phyloP scores from a whole-genome alignment of 92 coral and sea anemone species.

The Palythoa caribaeorum region DNA sequence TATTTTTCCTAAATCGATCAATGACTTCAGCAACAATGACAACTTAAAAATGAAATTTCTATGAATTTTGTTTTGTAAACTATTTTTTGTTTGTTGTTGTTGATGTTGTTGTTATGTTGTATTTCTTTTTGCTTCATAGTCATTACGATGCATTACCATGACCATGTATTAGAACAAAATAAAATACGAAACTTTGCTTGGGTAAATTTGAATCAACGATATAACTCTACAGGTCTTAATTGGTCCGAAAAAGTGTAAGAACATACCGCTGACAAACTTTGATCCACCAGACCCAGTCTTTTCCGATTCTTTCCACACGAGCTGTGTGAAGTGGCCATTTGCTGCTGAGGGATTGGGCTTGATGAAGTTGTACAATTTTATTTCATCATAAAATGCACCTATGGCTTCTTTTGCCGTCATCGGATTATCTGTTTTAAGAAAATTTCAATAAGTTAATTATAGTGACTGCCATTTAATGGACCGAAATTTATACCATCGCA shows the following conservation, averaged over 20 bases:
- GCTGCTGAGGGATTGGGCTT: conserved; percentile 24
- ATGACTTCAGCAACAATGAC: too few relatives aligned
- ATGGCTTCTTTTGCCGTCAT: conserved; percentile 30
- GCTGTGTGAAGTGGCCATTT: conserved; percentile 35
- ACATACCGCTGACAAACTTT: conserved; percentile 15
- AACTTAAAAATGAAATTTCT: too few relatives aligned
- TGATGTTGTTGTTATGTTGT: too few relatives aligned
- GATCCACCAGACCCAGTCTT: conserved; percentile 27
- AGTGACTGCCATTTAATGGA: not conserved
- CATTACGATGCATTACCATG: too few relatives aligned
- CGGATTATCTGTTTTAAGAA: conserved; percentile 22
- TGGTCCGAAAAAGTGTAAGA: not conserved
- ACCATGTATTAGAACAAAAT: too few relatives aligned
- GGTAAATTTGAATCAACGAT: too few relatives aligned
- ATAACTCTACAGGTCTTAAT: not conserved
- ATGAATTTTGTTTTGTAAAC: too few relatives aligned
- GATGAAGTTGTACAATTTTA: conserved; percentile 12
- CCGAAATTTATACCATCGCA: not conserved
- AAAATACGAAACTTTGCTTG: too few relatives aligned
- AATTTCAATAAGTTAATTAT: not conserved
- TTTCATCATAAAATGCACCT: conserved; percentile 27
- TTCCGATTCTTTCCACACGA: conserved; percentile 33
- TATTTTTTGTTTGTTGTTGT: too few relatives aligned
- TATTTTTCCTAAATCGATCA: too few relatives aligned
- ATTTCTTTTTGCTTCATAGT: too few relatives aligned